Percentiles rank a stretch among this genome's conserved stretches.
Conservation (phyloP, 2,113 vertebrate genomes). For the Engraulis encrasicolus region DNA sequence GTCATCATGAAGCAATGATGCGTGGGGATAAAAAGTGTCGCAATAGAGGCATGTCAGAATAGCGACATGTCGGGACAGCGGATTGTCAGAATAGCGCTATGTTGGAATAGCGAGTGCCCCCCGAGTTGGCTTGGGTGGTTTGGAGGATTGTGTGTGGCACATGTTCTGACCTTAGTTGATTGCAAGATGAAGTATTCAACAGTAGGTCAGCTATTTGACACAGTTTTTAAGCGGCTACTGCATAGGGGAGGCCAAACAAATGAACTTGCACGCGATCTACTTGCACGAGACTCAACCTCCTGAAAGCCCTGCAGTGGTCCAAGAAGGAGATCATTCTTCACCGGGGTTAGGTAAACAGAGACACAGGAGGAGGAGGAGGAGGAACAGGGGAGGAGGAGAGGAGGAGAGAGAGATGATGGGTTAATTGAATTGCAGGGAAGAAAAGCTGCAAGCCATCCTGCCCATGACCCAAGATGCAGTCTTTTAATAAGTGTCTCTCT, state of each 20-base stretch:
- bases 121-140: too few species aligned
- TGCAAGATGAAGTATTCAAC: too few species aligned
- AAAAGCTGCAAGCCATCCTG: constrained; percentile 26
- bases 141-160: too few species aligned
- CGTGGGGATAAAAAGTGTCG: too few species aligned
- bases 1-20: too few species aligned
- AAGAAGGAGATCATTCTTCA: constrained; percentile 25
- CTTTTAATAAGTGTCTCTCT: background rate
- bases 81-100: too few species aligned
- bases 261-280: background rate
- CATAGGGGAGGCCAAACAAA: constrained; percentile 23
- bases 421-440: constrained; percentile 29
- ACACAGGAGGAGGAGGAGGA: background rate
- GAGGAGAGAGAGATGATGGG: constrained; percentile 23
- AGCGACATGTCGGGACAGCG: too few species aligned
- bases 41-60: too few species aligned
- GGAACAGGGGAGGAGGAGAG: background rate
- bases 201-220: too few species aligned
- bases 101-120: too few species aligned
- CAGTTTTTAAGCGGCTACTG: background rate
- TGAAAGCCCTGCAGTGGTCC: background rate
- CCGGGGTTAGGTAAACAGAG: constrained; percentile 37
- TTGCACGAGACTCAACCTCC: background rate
- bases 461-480: constrained; percentile 24
- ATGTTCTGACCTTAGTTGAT: too few species aligned